Base-by-base conservation (phyloP, 2,888 invertebrate genomes). In the Lydus trimaculatus region DNA sequence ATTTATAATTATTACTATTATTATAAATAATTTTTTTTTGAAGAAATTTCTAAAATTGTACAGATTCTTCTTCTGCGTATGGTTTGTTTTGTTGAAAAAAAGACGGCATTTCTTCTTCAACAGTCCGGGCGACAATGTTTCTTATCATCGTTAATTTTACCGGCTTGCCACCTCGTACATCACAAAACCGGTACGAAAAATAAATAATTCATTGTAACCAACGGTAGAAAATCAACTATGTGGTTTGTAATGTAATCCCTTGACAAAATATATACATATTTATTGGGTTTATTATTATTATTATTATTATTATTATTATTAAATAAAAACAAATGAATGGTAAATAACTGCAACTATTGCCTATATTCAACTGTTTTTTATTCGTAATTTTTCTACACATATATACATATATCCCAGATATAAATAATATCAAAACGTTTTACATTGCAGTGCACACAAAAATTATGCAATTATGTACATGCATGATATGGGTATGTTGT, bases 401-500 rank as follows among this genome's bases (percentile, higher is more conserved):
- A 43, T 43, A 43, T n/a, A 17, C 5, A 11, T 48, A n/a, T 5
- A 39, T 39, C 8, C 1, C 9, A 9, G n/a, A n/a, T 39, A 48
- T 48, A 48, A 48, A 48, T 48, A 48, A 48, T 48, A 36, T 36
- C 7, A 20, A 48, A n/a, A 60, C 8, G 28, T 17, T 36, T n/a
- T n/a, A 17, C 28, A 76, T 78, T 76, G 74, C 77, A 76, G 75
- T 76, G 76, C 75, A 74, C 75, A 74, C 69, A 64, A 73, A 20
- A 74, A 77, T 78, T 78, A 78, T 78, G 73, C 78, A 76, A 77
- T 76, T 77, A n/a, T n/a, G n/a, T n/a, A 77, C 76, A 75, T 76
- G 75, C 75, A 62, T 62, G 73, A 58, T n/a, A n/a, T 69, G 64
- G 69, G 67, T 70, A 71, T 67, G 71, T 69, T 72, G 71, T 66